Evolutionary conservation across 2,797 vertebrate species (phyloP).

Genomic region (Decapterus maruadsi): DNA sequence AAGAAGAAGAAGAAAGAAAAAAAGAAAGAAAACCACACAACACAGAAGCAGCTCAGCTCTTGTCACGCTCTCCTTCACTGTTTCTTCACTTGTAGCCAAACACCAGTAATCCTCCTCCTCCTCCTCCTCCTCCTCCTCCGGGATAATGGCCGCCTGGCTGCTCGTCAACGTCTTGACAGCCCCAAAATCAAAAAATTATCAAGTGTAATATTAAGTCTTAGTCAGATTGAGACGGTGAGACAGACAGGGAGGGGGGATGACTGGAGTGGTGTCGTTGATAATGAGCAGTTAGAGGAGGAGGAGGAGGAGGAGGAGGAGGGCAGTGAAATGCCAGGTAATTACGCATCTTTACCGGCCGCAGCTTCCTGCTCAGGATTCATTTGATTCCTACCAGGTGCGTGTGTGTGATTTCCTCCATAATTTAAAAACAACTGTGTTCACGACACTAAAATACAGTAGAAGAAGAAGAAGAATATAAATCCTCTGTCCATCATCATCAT

Average conservation of each 20-base stretch:
- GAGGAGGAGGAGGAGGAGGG: slow-evolving; percentile 62
- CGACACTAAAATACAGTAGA: background rate
- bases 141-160: slow-evolving; percentile 50
- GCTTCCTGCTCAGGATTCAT: slow-evolving; percentile 86
- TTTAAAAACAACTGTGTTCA: slow-evolving; percentile 55
- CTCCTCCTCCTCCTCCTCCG: too few species aligned
- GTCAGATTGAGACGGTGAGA: slow-evolving; percentile 45
- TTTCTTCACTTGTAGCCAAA: slow-evolving; percentile 66
- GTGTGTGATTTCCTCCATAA: slow-evolving; percentile 16
- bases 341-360: slow-evolving; percentile 79
- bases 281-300: slow-evolving; percentile 78
- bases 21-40: slow-evolving; percentile 15
- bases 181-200: slow-evolving; percentile 7
- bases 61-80: slow-evolving; percentile 62
- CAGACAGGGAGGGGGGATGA: slow-evolving; percentile 10
- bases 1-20: background rate
- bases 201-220: slow-evolving; percentile 42
- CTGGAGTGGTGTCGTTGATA: slow-evolving; percentile 71
- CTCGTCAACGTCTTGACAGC: slow-evolving; percentile 51
- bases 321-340: slow-evolving; percentile 90
- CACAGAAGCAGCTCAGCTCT: slow-evolving; percentile 46
- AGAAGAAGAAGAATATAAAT: too few species aligned
- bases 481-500: too few species aligned
- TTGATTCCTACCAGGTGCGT: slow-evolving; percentile 59
- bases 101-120: slow-evolving; percentile 52